These are phyloP conservation scores for Calliphora vicina DNA, from an alignment of 1,140 invertebrate genomes.

Conservation along the genomic window DNA sequence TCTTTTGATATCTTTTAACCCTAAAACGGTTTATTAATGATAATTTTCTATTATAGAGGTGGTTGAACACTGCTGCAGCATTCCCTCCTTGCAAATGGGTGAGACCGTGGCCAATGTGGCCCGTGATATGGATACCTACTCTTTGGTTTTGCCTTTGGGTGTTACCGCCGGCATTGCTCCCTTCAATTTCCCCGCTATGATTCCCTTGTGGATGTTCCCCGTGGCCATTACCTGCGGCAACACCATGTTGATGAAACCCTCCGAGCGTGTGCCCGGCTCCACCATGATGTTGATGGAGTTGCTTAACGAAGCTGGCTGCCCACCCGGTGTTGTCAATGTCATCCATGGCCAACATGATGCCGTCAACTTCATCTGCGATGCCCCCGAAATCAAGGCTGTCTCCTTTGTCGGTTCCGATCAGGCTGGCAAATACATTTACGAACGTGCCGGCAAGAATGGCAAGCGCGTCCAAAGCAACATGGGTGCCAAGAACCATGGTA, in stretches of 20 bases:
- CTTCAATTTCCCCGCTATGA: constrained; percentile 99
- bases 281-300: constrained; percentile 91
- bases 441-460: constrained; percentile 93
- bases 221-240: constrained; percentile 91
- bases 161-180: constrained; percentile 81
- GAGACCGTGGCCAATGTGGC: constrained; percentile 91
- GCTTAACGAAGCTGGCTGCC: constrained; percentile 82
- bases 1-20: neutral
- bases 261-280: constrained; percentile 97
- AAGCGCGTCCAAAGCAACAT: constrained; percentile 99
- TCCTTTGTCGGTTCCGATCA: constrained; percentile 98
- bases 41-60: constrained; percentile 75
- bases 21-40: neutral
- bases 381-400: constrained; percentile 95
- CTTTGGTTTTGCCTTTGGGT: constrained; percentile 80
- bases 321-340: constrained; percentile 81
- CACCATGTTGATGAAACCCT: constrained; percentile 84
- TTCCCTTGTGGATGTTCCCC: constrained; percentile 96
- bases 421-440: constrained; percentile 97
- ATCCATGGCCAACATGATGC: constrained; percentile 94
- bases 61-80: constrained; percentile 94
- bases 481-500: constrained; percentile 96
- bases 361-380: constrained; percentile 97
- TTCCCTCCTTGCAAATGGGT: constrained; percentile 90
- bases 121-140: constrained; percentile 92